These are phyloP conservation scores for Branchellion lobata DNA, from an alignment of 2,888 invertebrate species.

Conservation along the genomic window DNA sequence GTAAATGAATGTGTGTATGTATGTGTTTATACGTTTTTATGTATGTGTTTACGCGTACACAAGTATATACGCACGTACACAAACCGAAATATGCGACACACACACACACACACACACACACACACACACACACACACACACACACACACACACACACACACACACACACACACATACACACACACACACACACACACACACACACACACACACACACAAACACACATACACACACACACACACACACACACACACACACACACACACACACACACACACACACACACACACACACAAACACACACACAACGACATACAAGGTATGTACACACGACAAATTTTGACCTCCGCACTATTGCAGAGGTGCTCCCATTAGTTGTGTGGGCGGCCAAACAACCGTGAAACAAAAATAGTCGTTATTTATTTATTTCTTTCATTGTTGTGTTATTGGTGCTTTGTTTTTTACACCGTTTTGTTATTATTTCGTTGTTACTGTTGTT, in stretches of 20 bases:
- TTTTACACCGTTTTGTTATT: too few relatives aligned
- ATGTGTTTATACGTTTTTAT: not conserved
- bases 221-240: not conserved
- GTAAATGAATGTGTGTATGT: not conserved
- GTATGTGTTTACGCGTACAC: too few relatives aligned
- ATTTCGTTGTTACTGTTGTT: not conserved
- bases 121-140: not conserved
- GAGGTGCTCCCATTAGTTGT: not conserved
- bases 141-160: not conserved
- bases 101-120: not conserved
- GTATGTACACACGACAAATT: not conserved
- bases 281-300: not conserved
- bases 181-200: not conserved
- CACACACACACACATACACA: not conserved
- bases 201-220: not conserved
- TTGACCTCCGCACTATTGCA: not conserved
- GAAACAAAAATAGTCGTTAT: slow-evolving; percentile 5
- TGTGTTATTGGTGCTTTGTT: too few relatives aligned
- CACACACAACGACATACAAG: not conserved
- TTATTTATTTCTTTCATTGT: not conserved
- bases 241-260: not conserved
- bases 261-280: not conserved
- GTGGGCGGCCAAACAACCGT: not conserved
- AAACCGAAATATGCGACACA: not conserved
- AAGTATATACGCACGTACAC: not conserved